Percentiles rank a stretch among this genome's conserved stretches.
phyloP scores from a whole-genome alignment of 2,888 invertebrate species.

The Euproctis similis region DNA sequence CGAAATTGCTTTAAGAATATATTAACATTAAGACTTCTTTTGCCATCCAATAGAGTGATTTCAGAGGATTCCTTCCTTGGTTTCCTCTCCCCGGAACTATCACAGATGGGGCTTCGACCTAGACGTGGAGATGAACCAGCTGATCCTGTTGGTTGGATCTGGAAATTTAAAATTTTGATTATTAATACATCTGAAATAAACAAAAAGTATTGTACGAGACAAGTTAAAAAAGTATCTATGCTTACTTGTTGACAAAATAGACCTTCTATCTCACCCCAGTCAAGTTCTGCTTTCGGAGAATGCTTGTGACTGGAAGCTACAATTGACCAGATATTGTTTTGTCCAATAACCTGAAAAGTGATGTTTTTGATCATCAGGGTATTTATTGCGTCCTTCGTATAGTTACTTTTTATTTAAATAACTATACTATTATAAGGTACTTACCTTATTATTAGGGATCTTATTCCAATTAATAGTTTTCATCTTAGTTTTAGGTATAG shows the following conservation, averaged over 20 bases:
- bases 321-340: conserved; percentile 94
- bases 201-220: no score
- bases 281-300: conserved; percentile 87
- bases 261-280: conserved; percentile 96
- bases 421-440: conserved; percentile 5
- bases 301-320: conserved; percentile 90
- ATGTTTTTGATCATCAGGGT: no score
- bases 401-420: neutral
- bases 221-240: no score
- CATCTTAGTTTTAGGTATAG: conserved; percentile 96
- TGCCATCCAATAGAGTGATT: conserved; percentile 93
- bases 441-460: conserved; percentile 91
- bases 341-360: conserved; percentile 87
- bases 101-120: conserved; percentile 59
- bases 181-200: neutral
- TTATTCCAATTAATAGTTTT: conserved; percentile 99
- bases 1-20: conserved; percentile 98
- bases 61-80: conserved; percentile 88
- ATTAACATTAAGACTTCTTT: conserved; percentile 96
- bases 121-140: conserved; percentile 67
- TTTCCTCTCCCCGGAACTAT: conserved; percentile 74
- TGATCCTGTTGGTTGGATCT: conserved; percentile 63
- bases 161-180: no score
- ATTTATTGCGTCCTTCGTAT: neutral
- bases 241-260: conserved; percentile 92